phyloP scores from a whole-genome alignment of 2,888 invertebrate species.

The Lydus trimaculatus region DNA sequence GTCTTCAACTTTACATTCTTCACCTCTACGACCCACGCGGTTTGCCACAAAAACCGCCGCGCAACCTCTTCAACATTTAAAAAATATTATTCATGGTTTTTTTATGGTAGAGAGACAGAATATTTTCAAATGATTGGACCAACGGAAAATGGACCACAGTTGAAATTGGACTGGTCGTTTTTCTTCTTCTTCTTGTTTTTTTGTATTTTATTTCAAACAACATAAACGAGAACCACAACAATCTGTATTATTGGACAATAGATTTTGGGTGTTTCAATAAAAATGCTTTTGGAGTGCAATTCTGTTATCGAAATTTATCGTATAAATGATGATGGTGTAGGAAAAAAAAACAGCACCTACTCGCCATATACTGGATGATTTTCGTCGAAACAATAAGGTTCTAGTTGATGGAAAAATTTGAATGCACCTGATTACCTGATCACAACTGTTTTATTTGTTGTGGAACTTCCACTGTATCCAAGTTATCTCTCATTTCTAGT shows the following conservation, averaged over 20 bases:
- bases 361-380: background rate
- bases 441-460: slow-evolving; percentile 31
- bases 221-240: too few species aligned
- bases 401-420: slow-evolving; percentile 35
- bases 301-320: too few species aligned
- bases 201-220: too few species aligned
- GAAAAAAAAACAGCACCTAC: background rate
- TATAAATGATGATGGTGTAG: background rate
- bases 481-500: slow-evolving; percentile 23
- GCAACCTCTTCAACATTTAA: slow-evolving; percentile 16
- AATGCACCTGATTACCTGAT: slow-evolving; percentile 40
- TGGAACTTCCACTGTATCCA: slow-evolving; percentile 33
- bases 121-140: background rate
- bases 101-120: background rate
- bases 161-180: background rate
- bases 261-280: too few species aligned
- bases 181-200: too few species aligned
- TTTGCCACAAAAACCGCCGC: slow-evolving; percentile 7
- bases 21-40: slow-evolving; percentile 42
- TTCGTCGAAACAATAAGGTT: slow-evolving; percentile 19
- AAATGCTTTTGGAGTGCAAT: too few species aligned
- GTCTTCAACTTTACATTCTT: slow-evolving; percentile 49
- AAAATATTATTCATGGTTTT: slow-evolving; percentile 25
- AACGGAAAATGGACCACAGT: background rate
- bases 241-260: too few species aligned